These are phyloP conservation scores for Geodia barretti DNA, from an alignment of 37 sponge, comb jelly and placozoan species.

Conservation along the genomic window DNA sequence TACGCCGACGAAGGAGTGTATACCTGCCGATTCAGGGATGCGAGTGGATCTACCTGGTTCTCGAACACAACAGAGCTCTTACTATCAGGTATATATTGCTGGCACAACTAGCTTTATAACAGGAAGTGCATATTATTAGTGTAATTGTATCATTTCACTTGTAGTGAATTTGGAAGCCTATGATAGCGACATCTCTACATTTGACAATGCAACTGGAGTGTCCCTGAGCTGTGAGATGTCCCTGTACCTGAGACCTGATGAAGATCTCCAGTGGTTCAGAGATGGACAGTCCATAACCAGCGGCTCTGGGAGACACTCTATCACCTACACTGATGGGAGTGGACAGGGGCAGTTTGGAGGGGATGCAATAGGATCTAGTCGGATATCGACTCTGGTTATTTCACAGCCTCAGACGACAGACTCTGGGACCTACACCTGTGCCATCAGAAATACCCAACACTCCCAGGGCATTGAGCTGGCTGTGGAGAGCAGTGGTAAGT, in stretches of 20 bases:
- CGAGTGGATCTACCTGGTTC: neutral
- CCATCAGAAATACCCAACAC: neutral
- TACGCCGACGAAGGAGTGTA: neutral
- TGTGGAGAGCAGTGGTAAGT: neutral
- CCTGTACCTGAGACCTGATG: conserved; percentile 10
- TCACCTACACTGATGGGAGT: neutral
- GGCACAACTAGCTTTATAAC: too few species aligned
- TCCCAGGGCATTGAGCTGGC: neutral
- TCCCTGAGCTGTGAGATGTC: conserved; percentile 35
- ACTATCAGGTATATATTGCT: neutral
- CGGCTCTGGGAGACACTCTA: neutral
- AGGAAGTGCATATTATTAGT: too few species aligned
- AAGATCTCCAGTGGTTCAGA: conserved; percentile 16
- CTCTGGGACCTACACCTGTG: conserved; percentile 18
- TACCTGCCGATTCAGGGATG: neutral
- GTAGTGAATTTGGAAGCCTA: neutral
- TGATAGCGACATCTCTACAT: neutral
- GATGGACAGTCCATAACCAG: neutral
- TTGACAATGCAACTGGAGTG: neutral
- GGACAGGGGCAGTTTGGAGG: conserved; percentile 9
- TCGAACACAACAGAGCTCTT: neutral
- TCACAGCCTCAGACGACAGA: neutral
- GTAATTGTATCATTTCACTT: neutral
- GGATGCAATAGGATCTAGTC: neutral
- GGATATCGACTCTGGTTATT: conserved; percentile 7